Percentiles rank a stretch among this genome's conserved stretches.
phyloP scores from a whole-genome alignment of 1,140 invertebrate species.

The Callitettix versicolor region DNA sequence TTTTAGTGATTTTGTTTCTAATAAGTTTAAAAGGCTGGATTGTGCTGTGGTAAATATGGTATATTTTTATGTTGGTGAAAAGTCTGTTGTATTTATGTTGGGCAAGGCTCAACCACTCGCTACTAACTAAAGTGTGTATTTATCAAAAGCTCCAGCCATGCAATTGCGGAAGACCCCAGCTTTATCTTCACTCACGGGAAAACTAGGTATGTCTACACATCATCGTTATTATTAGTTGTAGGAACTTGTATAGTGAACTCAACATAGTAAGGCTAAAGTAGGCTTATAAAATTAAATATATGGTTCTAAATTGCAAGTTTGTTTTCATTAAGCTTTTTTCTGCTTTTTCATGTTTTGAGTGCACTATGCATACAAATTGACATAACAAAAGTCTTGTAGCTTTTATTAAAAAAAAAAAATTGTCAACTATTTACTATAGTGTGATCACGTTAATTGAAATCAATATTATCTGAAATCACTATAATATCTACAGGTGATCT shows the following conservation, averaged over 20 bases:
- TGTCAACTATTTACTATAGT: no score
- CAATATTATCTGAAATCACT: no score
- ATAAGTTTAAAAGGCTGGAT: no score
- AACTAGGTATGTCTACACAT: slow-evolving; percentile 47
- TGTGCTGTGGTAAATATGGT: no score
- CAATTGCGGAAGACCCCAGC: slow-evolving; percentile 53
- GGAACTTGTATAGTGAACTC: background rate
- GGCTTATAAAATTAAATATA: background rate
- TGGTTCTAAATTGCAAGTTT: background rate
- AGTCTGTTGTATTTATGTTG: slow-evolving; percentile 8
- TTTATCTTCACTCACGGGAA: slow-evolving; percentile 53
- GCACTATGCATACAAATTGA: no score
- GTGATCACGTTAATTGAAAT: no score
- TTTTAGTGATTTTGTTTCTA: no score
- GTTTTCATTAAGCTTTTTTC: background rate
- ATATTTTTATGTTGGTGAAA: no score
- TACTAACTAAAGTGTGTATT: slow-evolving; percentile 34
- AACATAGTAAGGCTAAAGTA: background rate
- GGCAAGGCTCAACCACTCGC: slow-evolving; percentile 15
- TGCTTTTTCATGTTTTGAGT: background rate
- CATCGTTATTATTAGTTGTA: background rate
- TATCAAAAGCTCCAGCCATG: slow-evolving; percentile 53
- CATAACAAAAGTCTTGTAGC: no score
- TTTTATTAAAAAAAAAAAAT: no score
- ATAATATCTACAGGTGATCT: no score